Percentiles rank a stretch among this genome's conserved stretches.
phyloP scores from a whole-genome alignment of 2,888 invertebrate species.

The Capitulum mitella region DNA sequence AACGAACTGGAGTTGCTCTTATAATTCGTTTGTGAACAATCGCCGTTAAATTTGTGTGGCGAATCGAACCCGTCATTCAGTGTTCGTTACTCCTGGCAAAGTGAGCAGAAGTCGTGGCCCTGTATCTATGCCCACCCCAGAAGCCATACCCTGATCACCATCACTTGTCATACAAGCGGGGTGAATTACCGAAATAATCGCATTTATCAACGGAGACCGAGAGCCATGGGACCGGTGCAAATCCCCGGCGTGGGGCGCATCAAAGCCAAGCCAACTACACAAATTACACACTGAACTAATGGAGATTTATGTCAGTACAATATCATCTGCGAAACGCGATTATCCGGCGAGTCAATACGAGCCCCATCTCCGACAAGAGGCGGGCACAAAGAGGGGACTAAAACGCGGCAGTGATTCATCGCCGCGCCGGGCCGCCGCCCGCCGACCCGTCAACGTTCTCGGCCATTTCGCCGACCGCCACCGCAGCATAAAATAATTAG shows the following conservation, averaged over 20 bases:
- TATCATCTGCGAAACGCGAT: conserved; percentile 25
- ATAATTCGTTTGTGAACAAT: no score
- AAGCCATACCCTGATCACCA: not conserved
- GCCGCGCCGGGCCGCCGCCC: not conserved
- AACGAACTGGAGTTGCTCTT: no score
- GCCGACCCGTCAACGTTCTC: no score
- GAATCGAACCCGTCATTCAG: no score
- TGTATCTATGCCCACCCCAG: no score
- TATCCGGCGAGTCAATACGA: conserved; percentile 7
- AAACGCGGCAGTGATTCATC: conserved; percentile 5
- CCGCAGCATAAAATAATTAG: conserved; percentile 13
- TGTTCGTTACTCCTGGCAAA: no score
- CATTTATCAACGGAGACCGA: not conserved
- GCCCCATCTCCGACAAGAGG: not conserved
- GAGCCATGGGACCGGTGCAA: not conserved
- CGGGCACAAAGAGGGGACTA: not conserved
- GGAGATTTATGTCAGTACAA: conserved; percentile 24
- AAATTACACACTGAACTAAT: conserved; percentile 24
- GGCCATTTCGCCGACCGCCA: not conserved
- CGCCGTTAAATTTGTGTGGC: no score
- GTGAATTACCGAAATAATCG: conserved; percentile 8
- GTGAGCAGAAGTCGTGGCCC: no score
- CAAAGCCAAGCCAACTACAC: conserved; percentile 18
- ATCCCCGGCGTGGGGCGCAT: conserved; percentile 2
- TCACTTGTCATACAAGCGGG: conserved; percentile 7